Percentiles rank a stretch among this genome's conserved stretches.
phyloP scores from a whole-genome alignment of 2,888 invertebrate genomes.

The Athripsodes cinereus region DNA sequence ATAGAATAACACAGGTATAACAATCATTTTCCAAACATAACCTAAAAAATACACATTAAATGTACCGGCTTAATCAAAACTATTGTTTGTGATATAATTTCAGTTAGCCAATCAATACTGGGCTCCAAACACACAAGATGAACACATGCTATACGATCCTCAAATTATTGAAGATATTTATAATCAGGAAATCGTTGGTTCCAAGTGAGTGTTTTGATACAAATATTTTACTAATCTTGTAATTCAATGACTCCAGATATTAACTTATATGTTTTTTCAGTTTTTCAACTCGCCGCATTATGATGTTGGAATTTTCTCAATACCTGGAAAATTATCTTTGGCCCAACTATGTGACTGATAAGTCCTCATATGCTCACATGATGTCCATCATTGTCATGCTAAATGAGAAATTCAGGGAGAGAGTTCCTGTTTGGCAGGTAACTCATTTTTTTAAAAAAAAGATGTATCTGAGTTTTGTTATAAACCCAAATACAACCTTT shows the following conservation, averaged over 20 bases:
- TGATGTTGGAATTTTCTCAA: constrained; percentile 96
- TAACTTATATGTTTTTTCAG: constrained; percentile 34
- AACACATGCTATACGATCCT: constrained; percentile 68
- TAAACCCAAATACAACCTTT: too few relatives aligned
- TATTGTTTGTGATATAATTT: constrained; percentile 28
- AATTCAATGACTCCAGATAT: not conserved
- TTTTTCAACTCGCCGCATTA: constrained; percentile 80
- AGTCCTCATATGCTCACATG: constrained; percentile 78
- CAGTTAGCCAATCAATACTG: constrained; percentile 90
- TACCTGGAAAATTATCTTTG: constrained; percentile 95
- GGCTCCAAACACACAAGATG: constrained; percentile 75
- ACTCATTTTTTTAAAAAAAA: too few relatives aligned
- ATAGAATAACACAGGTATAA: constrained; percentile 76
- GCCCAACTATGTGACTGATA: constrained; percentile 83
- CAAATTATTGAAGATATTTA: constrained; percentile 86
- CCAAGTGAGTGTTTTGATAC: constrained; percentile 49
- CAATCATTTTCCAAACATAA: constrained; percentile 9
- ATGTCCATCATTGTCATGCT: constrained; percentile 98
- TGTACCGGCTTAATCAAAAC: not conserved
- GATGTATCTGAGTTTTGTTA: too few relatives aligned
- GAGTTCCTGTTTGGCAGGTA: constrained; percentile 94
- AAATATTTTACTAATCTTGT: not conserved
- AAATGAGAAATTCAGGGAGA: constrained; percentile 96
- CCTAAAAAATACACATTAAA: constrained; percentile 7
- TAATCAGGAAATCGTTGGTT: constrained; percentile 75